Base-by-base conservation (phyloP, 2,797 vertebrate species). In the Rhincodon typus region DNA sequence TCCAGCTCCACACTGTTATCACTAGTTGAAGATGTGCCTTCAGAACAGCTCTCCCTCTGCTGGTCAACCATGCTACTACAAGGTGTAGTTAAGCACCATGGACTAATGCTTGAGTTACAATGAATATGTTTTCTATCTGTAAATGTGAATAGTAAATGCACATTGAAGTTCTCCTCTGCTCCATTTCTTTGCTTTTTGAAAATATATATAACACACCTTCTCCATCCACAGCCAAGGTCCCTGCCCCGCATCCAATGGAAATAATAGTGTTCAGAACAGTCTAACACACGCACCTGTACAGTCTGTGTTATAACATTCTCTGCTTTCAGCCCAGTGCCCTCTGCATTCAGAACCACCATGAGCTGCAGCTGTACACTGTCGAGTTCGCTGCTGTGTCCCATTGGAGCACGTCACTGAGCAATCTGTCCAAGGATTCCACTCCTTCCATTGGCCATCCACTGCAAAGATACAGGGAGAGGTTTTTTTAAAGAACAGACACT, bases 361-460 rank as follows among this genome's bases (percentile, higher is more conserved):
- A 82, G 99, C 99, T 0, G 99, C 99, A 0, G 99, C 99, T 0
- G 98, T 99, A 96, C 99, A 99, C 97, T 99, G 98, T 96, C 99
- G 97, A 97, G 98, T 99, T 96, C 99, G 98, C 98, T 99, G 99
- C 97, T 99, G 99, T 34, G 99, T 99, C 96, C 99, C 99, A 17
- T 99, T 99, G 95, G 99, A 98, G 97, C 99, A 99, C 38, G 99
- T 99, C 97, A 99, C 99, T 0, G 99, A 99, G 97, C 99, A 99
- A 97, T 99, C 98, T 96, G 99, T 99, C 99, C 99, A 99, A 0
- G 98, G 97, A 96, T 98, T 99, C 99, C 99, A 99, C 97, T 99
- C 99, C 96, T 99, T 99, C 99, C 99, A 99, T 97, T 99, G 99
- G 96, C 99, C 99, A 70, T 99, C 99, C 97, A 99, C 99, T 99